Evolutionary conservation across 2,888 invertebrate genomes (phyloP).

Genomic region (Callyntrura guangdongensis): DNA sequence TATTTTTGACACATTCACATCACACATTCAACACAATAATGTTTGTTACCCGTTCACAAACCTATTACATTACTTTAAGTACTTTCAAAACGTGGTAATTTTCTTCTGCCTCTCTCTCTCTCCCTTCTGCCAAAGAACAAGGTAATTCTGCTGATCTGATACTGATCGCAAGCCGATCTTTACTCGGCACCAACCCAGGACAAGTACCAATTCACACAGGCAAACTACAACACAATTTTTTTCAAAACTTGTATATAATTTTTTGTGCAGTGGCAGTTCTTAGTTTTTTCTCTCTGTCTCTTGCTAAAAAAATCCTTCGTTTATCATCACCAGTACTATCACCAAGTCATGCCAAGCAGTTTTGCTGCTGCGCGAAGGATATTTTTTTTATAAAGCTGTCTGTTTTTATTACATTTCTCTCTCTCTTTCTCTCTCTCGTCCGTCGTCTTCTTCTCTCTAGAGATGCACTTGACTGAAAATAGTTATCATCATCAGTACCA

Average conservation of each 20-base stretch:
- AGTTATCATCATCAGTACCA: no score
- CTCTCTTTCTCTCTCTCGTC: no score
- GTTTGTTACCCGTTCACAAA: constrained; percentile 1
- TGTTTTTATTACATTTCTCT: no score
- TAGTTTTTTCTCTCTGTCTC: neutral
- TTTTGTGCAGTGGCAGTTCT: constrained; percentile 20
- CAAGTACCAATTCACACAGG: neutral
- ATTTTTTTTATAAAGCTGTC: no score
- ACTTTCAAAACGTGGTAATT: constrained; percentile 15
- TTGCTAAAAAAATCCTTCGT: neutral
- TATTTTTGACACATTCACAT: constrained; percentile 4
- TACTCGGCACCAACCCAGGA: neutral
- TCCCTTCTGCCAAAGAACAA: neutral
- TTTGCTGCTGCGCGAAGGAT: no score
- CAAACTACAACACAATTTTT: constrained; percentile 8
- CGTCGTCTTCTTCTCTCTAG: neutral
- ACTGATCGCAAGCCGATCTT: neutral
- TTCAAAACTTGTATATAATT: neutral
- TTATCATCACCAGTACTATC: neutral
- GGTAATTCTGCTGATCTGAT: neutral
- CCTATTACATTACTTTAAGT: neutral
- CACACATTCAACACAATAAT: neutral
- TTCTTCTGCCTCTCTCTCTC: neutral
- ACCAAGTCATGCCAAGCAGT: no score
- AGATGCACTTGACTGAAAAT: constrained; percentile 36